Conservation (phyloP, 2,797 vertebrate genomes). For the Phataginus tetradactyla region DNA sequence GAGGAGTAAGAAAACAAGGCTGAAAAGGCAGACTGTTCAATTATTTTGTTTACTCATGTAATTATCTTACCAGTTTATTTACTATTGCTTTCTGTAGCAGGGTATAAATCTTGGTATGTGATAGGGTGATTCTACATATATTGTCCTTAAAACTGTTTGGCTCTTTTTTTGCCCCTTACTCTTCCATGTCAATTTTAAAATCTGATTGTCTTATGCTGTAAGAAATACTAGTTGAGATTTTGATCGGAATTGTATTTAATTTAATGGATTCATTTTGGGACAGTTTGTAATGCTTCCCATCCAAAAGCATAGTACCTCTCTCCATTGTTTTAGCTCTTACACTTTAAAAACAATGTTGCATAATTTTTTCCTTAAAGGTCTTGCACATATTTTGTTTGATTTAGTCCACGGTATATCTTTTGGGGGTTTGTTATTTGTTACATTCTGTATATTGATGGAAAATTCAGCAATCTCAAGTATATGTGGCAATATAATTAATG, state of each 20-base stretch:
- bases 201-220: background rate
- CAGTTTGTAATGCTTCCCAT: background rate
- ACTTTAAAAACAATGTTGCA: background rate
- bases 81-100: background rate
- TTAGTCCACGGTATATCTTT: background rate
- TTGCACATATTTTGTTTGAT: background rate
- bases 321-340: background rate
- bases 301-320: background rate
- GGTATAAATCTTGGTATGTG: background rate
- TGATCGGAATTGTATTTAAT: background rate
- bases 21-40: background rate
- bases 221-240: background rate
- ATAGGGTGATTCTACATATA: background rate
- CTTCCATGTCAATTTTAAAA: background rate
- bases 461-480: background rate
- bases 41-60: background rate
- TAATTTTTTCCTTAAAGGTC: background rate
- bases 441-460: background rate
- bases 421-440: background rate
- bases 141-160: background rate
- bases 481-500: background rate
- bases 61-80: background rate
- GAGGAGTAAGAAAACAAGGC: background rate
- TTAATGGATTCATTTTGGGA: background rate
- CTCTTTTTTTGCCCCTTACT: background rate